Conservation (phyloP, 2,113 vertebrate genomes). For the Macrotus californicus region DNA sequence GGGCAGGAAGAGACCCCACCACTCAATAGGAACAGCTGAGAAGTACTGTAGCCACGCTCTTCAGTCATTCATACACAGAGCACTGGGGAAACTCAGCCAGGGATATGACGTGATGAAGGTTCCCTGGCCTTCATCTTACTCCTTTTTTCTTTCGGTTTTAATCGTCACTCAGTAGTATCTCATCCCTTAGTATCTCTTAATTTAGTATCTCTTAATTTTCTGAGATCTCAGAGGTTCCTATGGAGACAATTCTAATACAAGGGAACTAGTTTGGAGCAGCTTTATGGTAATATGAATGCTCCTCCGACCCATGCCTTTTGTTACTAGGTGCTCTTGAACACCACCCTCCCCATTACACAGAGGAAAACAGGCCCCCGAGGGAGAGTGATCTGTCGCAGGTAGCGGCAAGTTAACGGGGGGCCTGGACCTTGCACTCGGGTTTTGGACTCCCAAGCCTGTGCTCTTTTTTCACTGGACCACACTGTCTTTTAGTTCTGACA, state of each 20-base stretch:
- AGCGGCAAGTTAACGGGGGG: neutral
- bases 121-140: neutral
- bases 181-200: too few relatives aligned
- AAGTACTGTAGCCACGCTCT: neutral
- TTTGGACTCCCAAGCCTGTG: neutral
- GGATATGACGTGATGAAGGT: neutral
- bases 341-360: neutral
- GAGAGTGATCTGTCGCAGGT: conserved; percentile 8
- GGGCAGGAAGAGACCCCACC: neutral
- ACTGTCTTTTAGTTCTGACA: neutral
- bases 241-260: neutral
- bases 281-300: neutral
- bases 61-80: neutral
- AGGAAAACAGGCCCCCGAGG: conserved; percentile 38
- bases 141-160: neutral
- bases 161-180: neutral
- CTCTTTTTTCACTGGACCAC: neutral
- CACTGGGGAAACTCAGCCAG: neutral
- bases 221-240: neutral
- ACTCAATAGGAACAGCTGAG: neutral
- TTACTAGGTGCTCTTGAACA: neutral
- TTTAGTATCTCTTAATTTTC: conserved; percentile 36
- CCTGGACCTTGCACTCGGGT: neutral
- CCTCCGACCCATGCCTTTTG: neutral
- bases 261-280: neutral